Base-by-base conservation (phyloP, 1,140 invertebrate genomes). In the Dufourea novaeangliae region DNA sequence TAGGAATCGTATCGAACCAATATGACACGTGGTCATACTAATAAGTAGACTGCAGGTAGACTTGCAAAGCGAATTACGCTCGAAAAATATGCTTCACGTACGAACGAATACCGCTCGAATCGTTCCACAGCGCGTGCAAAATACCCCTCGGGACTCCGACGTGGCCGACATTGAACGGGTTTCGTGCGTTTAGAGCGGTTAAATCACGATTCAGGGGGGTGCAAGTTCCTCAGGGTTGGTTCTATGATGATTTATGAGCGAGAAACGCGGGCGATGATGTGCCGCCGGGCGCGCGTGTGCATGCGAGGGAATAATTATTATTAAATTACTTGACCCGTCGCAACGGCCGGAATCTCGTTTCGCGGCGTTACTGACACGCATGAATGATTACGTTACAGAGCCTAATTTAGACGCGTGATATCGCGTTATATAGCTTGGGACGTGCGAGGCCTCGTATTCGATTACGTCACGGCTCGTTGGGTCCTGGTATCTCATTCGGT, bases 301-400 rank as follows among this genome's bases (percentile, higher is more conserved):
- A 46, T 63, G 67, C 63, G 56, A 82, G 68, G 69, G 76, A 83
- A 83, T 83, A 83, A 83, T 83, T 83, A 83, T 83, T 83, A 84
- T 83, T 84, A 83, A 83, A 84, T 83, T 84, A 84, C 81, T 84
- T 79, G 66, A 84, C 76, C 70, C 64, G 68, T 50, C 81, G 59
- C 59, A 63, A 37, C 50, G 54, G 27, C 27, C 64, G 75, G 69
- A 83, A 83, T 82, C 74, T 83, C 82, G 80, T 83, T 82, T 41
- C 74, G 27, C 68, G 22, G 80, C 80, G 52, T 64, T 82, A 79
- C 69, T 82, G 82, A 79, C 80, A 78, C 69, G 82, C 82, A 57
- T 84, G 76, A 83, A 79, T 79, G 80, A 83, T 84, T 79, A 63
- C 76, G 66, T 70, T 64, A 79, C 82, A 69, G 66, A 64, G 57